A percentile compares a stretch with the other conserved stretches of the same genome.
Evolutionary conservation across 2,113 vertebrate genomes (phyloP).

Genomic region (Hippocampus barbouri): DNA sequence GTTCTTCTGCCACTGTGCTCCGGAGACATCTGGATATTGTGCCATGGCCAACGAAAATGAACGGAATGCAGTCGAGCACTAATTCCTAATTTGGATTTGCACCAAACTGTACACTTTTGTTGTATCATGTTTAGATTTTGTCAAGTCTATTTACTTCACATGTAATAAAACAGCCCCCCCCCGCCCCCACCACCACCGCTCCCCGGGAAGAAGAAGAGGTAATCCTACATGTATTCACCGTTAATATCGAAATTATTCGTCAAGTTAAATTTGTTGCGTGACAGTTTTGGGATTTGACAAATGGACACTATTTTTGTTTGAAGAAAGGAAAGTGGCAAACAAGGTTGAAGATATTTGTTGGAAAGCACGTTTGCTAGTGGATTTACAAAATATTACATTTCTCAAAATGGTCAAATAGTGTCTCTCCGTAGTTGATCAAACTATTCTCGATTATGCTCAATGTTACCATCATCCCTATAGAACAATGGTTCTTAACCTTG

Average conservation of each 20-base stretch:
- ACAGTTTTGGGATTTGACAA: too few species aligned
- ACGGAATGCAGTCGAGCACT: not conserved
- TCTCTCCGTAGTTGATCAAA: too few species aligned
- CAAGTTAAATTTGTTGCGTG: too few species aligned
- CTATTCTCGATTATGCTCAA: too few species aligned
- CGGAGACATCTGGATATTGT: slow-evolving; percentile 16
- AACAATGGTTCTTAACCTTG: too few species aligned
- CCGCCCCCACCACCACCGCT: too few species aligned
- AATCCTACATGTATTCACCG: too few species aligned
- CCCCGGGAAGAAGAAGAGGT: too few species aligned
- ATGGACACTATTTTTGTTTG: too few species aligned
- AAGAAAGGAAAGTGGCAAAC: not conserved
- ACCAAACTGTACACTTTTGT: not conserved
- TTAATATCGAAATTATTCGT: too few species aligned
- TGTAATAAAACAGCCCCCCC: not conserved
- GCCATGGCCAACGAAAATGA: not conserved
- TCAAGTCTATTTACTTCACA: not conserved
- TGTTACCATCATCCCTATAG: too few species aligned
- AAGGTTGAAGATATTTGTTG: not conserved
- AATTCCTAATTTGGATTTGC: not conserved
- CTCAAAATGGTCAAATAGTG: not conserved
- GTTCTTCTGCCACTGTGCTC: slow-evolving; percentile 22
- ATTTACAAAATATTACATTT: not conserved
- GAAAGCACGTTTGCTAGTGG: not conserved
- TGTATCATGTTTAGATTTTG: not conserved